Evolutionary conservation across 2,888 invertebrate species (phyloP).

Genomic region (Chrysotoxum bicinctum): DNA sequence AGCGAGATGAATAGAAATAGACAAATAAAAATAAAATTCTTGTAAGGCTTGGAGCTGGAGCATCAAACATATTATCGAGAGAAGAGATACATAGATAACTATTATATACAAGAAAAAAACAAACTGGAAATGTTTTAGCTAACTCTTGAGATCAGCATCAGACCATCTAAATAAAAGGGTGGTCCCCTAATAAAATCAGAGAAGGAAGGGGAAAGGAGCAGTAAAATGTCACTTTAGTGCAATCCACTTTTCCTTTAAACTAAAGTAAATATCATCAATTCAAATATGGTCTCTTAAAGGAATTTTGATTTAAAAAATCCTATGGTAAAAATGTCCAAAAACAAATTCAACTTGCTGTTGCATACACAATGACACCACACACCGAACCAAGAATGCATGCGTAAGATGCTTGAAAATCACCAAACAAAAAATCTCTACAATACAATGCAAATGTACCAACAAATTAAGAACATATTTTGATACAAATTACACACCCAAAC

Average conservation of each 20-base stretch:
- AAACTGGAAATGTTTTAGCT: not conserved
- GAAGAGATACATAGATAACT: no score
- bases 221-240: not conserved
- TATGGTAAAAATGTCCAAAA: not conserved
- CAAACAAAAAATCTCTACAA: not conserved
- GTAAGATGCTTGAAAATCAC: not conserved
- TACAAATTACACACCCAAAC: not conserved
- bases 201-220: not conserved
- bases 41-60: no score
- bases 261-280: not conserved
- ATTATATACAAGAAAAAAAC: not conserved
- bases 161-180: not conserved
- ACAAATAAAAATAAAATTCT: no score
- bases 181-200: not conserved
- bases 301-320: not conserved
- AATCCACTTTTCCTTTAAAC: no score
- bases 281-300: not conserved
- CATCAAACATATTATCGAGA: no score
- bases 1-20: no score
- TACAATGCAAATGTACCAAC: not conserved
- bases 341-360: conserved; percentile 64
- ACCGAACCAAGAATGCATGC: not conserved
- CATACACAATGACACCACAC: conserved; percentile 21
- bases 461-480: not conserved
- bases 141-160: not conserved